phyloP scores from a whole-genome alignment of 53 echinoderm and acorn worm genomes.

The Holothuria leucospilota region DNA sequence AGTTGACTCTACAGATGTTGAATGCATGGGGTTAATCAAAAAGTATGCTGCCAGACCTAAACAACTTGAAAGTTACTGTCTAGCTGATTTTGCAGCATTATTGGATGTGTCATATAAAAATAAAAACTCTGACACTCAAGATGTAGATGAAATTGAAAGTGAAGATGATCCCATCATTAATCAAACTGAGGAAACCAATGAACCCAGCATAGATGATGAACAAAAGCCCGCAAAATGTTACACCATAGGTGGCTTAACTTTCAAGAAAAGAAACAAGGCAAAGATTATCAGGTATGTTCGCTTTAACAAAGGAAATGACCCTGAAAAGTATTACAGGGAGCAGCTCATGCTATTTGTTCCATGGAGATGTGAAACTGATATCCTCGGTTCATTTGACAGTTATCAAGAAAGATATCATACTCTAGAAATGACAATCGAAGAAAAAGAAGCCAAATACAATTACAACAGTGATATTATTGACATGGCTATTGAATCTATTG shows the following conservation, averaged over 20 bases:
- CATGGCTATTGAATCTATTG: neutral
- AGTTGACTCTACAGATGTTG: slow-evolving; percentile 37
- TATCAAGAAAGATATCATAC: neutral
- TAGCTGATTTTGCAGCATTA: slow-evolving; percentile 13
- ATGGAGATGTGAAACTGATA: slow-evolving; percentile 29
- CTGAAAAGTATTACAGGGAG: neutral
- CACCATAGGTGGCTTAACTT: slow-evolving; percentile 1
- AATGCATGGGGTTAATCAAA: neutral
- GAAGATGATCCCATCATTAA: neutral
- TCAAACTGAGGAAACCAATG: neutral
- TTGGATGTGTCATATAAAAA: slow-evolving; percentile 1
- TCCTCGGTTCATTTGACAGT: slow-evolving; percentile 21
- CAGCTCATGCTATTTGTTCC: slow-evolving; percentile 33
- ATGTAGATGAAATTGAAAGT: neutral
- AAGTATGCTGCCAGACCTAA: neutral
- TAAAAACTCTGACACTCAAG: slow-evolving; percentile 20
- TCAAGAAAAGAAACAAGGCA: no score
- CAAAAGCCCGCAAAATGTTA: neutral
- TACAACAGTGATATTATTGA: slow-evolving; percentile 25
- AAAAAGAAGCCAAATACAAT: neutral
- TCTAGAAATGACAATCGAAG: neutral
- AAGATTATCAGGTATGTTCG: neutral
- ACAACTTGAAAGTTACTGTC: neutral
- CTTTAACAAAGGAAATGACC: neutral
- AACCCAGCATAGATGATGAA: neutral